Evolutionary conservation across 1,140 invertebrate genomes (phyloP).

Genomic region (Ips typographus): DNA sequence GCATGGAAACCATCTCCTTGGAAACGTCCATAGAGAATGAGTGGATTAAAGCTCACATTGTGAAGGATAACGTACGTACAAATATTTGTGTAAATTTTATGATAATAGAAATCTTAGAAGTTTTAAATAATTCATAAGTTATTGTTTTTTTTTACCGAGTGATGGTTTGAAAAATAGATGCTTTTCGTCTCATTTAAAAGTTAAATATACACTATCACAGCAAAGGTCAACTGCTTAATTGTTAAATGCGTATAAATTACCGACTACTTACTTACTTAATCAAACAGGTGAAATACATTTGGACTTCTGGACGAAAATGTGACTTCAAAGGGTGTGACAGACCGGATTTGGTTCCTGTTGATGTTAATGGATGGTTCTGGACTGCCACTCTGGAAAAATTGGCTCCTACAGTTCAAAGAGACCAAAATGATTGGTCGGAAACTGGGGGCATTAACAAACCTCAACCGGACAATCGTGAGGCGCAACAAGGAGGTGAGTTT

Average conservation of each 20-base stretch:
- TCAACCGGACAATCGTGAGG: conserved; percentile 79
- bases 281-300: conserved; percentile 74
- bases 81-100: no score
- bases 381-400: conserved; percentile 78
- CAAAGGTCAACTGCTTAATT: no score
- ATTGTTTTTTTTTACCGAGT: no score
- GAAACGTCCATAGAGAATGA: conserved; percentile 92
- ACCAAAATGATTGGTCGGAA: conserved; percentile 80
- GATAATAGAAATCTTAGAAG: no score
- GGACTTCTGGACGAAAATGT: conserved; percentile 83
- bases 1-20: conserved; percentile 88
- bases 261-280: conserved; percentile 43
- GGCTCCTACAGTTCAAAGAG: conserved; percentile 71
- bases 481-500: conserved; percentile 63
- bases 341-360: conserved; percentile 72
- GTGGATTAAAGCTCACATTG: conserved; percentile 83
- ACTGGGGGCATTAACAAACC: conserved; percentile 76
- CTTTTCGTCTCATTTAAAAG: no score
- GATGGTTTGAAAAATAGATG: no score
- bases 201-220: no score
- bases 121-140: no score
- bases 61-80: conserved; percentile 59
- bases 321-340: conserved; percentile 83
- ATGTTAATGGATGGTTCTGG: conserved; percentile 86
- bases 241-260: no score